Percentiles rank a stretch among this genome's conserved stretches.
These are phyloP conservation scores for Takifugu rubripes DNA, from an alignment of 2,797 vertebrate species.

Conservation along the genomic window DNA sequence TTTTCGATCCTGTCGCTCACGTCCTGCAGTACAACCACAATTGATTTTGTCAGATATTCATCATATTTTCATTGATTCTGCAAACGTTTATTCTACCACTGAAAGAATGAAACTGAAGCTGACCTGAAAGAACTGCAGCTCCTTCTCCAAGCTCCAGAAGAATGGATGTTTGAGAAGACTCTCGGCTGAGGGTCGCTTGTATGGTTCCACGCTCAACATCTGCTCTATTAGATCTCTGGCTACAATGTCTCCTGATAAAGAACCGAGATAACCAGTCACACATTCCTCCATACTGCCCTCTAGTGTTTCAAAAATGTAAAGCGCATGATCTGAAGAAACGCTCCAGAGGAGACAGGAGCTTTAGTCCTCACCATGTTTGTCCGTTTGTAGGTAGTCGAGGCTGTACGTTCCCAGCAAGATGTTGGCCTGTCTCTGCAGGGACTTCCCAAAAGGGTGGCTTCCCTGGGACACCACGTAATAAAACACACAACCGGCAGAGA, in stretches of 20 bases:
- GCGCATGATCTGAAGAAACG: too few relatives aligned
- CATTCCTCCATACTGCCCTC: background rate
- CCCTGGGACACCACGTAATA: conserved; percentile 94
- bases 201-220: conserved; percentile 91
- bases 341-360: conserved; percentile 3
- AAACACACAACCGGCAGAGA: conserved; percentile 96
- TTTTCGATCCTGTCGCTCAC: conserved; percentile 98
- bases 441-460: conserved; percentile 93
- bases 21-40: conserved; percentile 75
- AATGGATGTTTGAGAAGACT: conserved; percentile 93
- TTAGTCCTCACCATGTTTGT: conserved; percentile 80
- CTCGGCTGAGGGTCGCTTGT: conserved; percentile 85
- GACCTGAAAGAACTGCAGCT: conserved; percentile 98
- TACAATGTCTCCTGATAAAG: conserved; percentile 81
- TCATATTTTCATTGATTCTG: background rate
- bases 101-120: too few relatives aligned
- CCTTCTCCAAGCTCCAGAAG: conserved; percentile 95
- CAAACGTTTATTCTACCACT: too few relatives aligned
- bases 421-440: conserved; percentile 95
- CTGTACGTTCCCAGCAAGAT: conserved; percentile 88
- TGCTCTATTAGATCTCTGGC: conserved; percentile 88
- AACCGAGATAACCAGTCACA: background rate
- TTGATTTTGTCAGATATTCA: background rate
- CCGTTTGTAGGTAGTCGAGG: conserved; percentile 80
- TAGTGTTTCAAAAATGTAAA: background rate